Percentiles rank a stretch among this genome's conserved stretches.
These are phyloP conservation scores for Dunckerocampus dactyliophorus DNA, from an alignment of 2,113 vertebrate genomes.

Conservation along the genomic window DNA sequence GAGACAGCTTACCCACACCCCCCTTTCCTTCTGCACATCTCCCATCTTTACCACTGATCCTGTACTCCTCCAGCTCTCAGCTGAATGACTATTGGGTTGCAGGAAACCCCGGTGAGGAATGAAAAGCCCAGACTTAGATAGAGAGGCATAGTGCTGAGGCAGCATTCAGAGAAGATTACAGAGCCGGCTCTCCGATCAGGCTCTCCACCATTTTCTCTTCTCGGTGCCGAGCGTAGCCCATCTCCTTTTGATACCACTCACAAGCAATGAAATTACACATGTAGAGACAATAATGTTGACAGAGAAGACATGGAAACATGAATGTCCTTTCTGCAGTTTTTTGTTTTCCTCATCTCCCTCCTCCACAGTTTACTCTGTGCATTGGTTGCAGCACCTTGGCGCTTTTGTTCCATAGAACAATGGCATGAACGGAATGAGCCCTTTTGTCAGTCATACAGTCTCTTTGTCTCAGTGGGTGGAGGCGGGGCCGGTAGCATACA, in stretches of 20 bases:
- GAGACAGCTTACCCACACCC: not conserved
- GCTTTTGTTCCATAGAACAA: too few species aligned
- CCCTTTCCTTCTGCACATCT: slow-evolving; percentile 9
- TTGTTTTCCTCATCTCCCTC: too few species aligned
- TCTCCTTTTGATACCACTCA: slow-evolving; percentile 78
- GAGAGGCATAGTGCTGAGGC: slow-evolving; percentile 78
- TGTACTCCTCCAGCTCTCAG: slow-evolving; percentile 14
- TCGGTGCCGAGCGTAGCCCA: slow-evolving; percentile 28
- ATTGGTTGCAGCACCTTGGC: too few species aligned
- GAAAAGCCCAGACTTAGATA: slow-evolving; percentile 57
- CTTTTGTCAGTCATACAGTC: too few species aligned
- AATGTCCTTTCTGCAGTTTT: too few species aligned
- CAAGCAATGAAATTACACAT: slow-evolving; percentile 73
- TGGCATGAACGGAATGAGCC: too few species aligned
- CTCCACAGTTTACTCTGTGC: too few species aligned
- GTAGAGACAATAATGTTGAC: slow-evolving; percentile 75
- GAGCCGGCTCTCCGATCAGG: slow-evolving; percentile 78
- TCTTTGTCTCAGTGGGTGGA: too few species aligned
- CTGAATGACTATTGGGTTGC: slow-evolving; percentile 67
- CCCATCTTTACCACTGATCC: slow-evolving; percentile 26
- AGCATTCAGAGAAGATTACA: slow-evolving; percentile 78
- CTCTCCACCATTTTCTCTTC: slow-evolving; percentile 75
- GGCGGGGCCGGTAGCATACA: too few species aligned
- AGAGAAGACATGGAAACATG: not conserved
- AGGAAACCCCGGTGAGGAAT: slow-evolving; percentile 59